Conservation (phyloP, 2,888 invertebrate species). For the Megalurothrips usitatus region DNA sequence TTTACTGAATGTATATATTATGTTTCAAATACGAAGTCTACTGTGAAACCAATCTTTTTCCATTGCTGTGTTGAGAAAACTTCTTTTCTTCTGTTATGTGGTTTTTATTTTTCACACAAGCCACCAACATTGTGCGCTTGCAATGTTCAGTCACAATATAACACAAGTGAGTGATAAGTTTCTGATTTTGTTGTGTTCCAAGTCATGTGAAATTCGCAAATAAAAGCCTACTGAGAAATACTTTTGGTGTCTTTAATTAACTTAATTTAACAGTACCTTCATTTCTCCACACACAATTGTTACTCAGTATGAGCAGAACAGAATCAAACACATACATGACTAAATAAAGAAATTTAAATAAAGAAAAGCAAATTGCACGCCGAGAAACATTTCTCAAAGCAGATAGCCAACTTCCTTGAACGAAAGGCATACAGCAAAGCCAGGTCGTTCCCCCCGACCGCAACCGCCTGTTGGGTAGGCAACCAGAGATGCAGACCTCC, state of each 20-base stretch:
- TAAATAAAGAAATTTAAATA: too few species aligned
- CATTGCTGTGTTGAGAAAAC: neutral
- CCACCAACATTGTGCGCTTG: neutral
- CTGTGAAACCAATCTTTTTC: neutral
- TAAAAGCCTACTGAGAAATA: neutral
- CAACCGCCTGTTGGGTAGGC: too few species aligned
- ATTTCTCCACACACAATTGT: too few species aligned
- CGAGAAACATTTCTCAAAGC: too few species aligned
- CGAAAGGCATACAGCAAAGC: too few species aligned
- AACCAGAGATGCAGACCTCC: too few species aligned
- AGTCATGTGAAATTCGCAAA: slow-evolving; percentile 1
- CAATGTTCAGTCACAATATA: neutral
- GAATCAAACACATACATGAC: too few species aligned
- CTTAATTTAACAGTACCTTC: too few species aligned
- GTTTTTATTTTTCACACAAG: neutral
- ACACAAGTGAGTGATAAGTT: neutral
- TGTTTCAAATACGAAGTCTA: neutral
- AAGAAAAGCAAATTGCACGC: too few species aligned
- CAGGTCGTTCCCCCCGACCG: too few species aligned
- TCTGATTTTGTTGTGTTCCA: neutral
- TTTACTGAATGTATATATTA: neutral
- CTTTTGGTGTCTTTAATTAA: neutral
- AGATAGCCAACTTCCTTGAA: too few species aligned
- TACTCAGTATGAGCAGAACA: too few species aligned
- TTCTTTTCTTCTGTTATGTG: neutral